Base-by-base conservation (phyloP, 2,113 vertebrate genomes). In the Neoarius graeffei region DNA sequence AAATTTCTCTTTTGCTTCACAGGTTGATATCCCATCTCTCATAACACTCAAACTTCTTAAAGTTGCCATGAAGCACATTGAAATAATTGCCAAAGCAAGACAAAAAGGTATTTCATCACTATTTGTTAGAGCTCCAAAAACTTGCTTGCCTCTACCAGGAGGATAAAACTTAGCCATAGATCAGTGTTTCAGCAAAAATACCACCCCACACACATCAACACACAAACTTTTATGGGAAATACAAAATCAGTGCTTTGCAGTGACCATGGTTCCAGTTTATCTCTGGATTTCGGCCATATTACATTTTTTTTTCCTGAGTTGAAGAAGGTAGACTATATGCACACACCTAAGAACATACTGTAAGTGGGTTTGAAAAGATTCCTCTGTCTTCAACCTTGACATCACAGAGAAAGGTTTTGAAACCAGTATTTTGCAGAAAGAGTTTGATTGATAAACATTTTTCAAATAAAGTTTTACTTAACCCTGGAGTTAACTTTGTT, bases 11-110 rank as follows among this genome's bases (percentile, higher is more conserved):
- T 76, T 25, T 86, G 3, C 23, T 71, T 85, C 71, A 80, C 92
- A 99, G 98, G 97, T 99, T 91, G 96, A 99, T 93, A 96, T 99
- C 92, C 97, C 98, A 84, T 96, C 96, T 7, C 90, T 99, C 89
- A 96, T 99, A 91, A 99, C 97, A 4, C 96, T 94, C 92, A 99
- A 98, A 91, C 95, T 99, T 88, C 96, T 99, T 13, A 98, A 99
- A 94, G 98, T 96, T 84, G 97, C 98, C 92, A 97, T 99, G 97
- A 99, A 99, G 87, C 98, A 99, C 91, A 96, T 99, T 81, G 98
- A 99, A 95, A 96, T 99, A 85, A 98, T 99, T 93, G 96, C 96
- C 91, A 98, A 98, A 96, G 97, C 98, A 82, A 96, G 96, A 82
- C 97, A 97, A 89, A 99, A 97, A 97, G 98, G 98, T 99, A 88